Base-by-base conservation (phyloP, 2,888 invertebrate species). In the Ypsolopha sequella region DNA sequence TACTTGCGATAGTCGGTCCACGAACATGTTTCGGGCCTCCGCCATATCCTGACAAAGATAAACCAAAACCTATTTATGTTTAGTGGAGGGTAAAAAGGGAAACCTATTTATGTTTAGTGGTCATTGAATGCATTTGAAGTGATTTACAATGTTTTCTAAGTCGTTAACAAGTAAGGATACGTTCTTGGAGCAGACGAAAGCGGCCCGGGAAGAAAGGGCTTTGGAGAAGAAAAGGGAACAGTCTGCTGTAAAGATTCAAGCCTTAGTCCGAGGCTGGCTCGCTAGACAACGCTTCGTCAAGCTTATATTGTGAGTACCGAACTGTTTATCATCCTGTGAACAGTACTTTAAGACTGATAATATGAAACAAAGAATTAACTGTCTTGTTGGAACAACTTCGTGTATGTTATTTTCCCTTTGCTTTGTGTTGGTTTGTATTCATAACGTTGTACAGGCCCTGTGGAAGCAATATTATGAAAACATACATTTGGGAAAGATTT, bases 151-250 rank as follows among this genome's bases (percentile, higher is more conserved):
- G 86, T 86, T 77, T 69, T 68, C 82, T 9, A 80, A 79, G 60
- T 70, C 75, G n/a, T 58, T 68, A 51, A 80, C 92, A 61, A 89
- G 90, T 62, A 95, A 94, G 76, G 91, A 91, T 62, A 89, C 88
- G 60, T 97, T 97, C 77, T 88, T 97, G 66, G 95, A 96, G 75
- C 95, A 95, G 72, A 95, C 95, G 6, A 97, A 97, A 78, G 94
- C 93, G 35, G 96, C 97, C 10, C 89, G 97, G 54, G 95, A 95
- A 72, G 96, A 96, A 75, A 89, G 97, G 53, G 96, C 95, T 0
- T 81, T 92, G 51, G 97, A 96, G 66, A 95, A 95, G 72, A 90
- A 91, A 56, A 90, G 91, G 55, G 95, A 96, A 64, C 86, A 86
- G 58, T 94, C 95, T 36, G 92, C 92, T 41, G 87, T 91, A 38